A percentile compares a stretch with the other conserved stretches of the same genome.
Conservation (phyloP, 2,888 invertebrate genomes). For the Elysia crispata region DNA sequence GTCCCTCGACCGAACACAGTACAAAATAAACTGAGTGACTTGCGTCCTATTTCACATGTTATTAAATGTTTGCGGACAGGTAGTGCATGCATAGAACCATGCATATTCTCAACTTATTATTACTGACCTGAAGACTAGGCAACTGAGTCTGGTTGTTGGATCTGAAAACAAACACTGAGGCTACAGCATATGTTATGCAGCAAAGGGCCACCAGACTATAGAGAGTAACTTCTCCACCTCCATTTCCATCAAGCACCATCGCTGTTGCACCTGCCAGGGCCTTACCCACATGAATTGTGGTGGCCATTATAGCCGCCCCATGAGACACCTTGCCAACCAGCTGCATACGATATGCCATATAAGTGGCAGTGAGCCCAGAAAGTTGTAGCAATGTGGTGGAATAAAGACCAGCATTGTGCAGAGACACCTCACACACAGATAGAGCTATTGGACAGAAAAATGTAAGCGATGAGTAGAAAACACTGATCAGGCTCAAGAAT, state of each 20-base stretch:
- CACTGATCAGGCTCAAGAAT: neutral
- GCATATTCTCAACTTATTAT: no score
- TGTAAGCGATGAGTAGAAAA: neutral
- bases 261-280: conserved; percentile 56
- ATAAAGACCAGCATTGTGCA: conserved; percentile 63
- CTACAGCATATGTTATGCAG: conserved; percentile 43
- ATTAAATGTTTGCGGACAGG: no score
- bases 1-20: no score
- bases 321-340: conserved; percentile 60
- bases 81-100: no score
- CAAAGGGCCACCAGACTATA: conserved; percentile 39
- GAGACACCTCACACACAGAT: conserved; percentile 62
- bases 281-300: conserved; percentile 65
- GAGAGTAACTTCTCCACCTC: conserved; percentile 45
- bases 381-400: conserved; percentile 60
- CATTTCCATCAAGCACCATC: conserved; percentile 41
- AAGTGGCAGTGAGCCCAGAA: conserved; percentile 59
- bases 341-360: conserved; percentile 65
- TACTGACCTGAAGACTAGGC: no score
- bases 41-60: no score
- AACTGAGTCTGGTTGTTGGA: neutral
- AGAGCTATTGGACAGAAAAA: conserved; percentile 53
- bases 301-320: conserved; percentile 56
- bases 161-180: conserved; percentile 62
- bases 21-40: no score